Evolutionary conservation across 2,113 vertebrate genomes (phyloP), one percentile per base, ranked within the genome.

Genomic region (Holacanthus passer): DNA sequence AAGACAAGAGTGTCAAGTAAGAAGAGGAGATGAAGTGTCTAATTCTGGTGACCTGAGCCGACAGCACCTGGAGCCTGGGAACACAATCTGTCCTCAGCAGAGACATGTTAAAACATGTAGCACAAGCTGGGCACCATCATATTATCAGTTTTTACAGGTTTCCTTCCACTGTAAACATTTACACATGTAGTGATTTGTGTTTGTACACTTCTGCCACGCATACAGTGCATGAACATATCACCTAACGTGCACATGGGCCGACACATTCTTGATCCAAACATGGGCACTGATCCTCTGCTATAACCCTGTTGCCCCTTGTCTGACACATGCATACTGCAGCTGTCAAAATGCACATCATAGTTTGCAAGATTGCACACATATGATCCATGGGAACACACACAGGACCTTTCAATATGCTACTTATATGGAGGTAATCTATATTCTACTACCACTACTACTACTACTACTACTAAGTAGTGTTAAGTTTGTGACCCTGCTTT

Each of bases 1-100:
- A 83, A 60, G 27, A 69, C 27, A 52, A 32, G 22, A 62, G 75
- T 63, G 70, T 56, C 14, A 39, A 59, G 84, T 79, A 77, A 87
- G 59, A 68, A 22, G 80, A 73, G 84, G 69, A 68, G 66, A 27
- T 59, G 69, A 68, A 52, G 67, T 2, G 17, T 84, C 82, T 84
- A 52, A 86, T 80, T 87, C 60, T 45, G 55, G 81, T 58, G 70
- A 80, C 64, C 56, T 47, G 58, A 79, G 60, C 58, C 59, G 1
- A 27, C 20, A 45, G 65, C 77, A 84, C 82, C 86, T 88, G 71
- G 45, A 65, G 29, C 16, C 45, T 9, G 9, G 48, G 27, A 80
- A 77, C 45, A 63, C 73, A 67, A 69, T 77, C 60, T 77, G 39
- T 56, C 63, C 41, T 59, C 50, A 22, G 5, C 45, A 16, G 29